A percentile compares a stretch with the other conserved stretches of the same genome.
Conservation (phyloP, 30 jellyfish, hydroid and myxozoan genomes). For the Pseudorhiza aurosa region DNA sequence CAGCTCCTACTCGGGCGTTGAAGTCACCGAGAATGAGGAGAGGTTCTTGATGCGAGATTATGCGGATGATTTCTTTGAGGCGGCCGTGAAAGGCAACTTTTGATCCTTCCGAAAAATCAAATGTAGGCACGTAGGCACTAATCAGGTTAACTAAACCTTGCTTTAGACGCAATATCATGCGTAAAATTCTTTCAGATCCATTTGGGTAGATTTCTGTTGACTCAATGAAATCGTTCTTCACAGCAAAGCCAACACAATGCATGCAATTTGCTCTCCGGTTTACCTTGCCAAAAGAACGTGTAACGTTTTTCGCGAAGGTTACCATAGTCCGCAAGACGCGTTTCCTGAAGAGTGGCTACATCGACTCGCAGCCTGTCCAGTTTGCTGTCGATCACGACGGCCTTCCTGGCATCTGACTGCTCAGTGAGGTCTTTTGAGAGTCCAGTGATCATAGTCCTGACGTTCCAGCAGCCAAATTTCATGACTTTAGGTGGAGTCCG, state of each 20-base stretch:
- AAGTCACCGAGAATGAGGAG: conserved; percentile 54
- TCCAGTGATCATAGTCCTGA: conserved; percentile 3
- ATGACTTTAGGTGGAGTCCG: too few species aligned
- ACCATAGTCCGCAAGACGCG: conserved; percentile 29
- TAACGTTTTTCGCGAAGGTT: not conserved
- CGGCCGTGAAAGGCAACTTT: conserved; percentile 42
- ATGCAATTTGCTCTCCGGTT: not conserved
- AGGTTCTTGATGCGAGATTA: not conserved
- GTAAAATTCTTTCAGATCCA: conserved; percentile 3
- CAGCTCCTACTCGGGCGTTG: conserved; percentile 59
- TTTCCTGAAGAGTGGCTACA: conserved; percentile 45
- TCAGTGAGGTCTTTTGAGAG: not conserved
- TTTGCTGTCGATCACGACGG: conserved; percentile 16
- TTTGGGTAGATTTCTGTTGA: too few species aligned
- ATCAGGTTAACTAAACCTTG: conserved; percentile 13
- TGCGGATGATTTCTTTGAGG: not conserved
- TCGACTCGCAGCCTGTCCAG: conserved; percentile 7
- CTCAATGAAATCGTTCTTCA: conserved; percentile 10
- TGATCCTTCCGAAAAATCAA: conserved; percentile 7
- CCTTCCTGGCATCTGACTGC: not conserved
- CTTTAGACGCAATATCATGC: not conserved
- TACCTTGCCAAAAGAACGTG: conserved; percentile 55
- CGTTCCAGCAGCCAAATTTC: not conserved
- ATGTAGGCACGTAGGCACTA: conserved; percentile 40
- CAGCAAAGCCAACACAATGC: conserved; percentile 58